Percentiles rank a stretch among this genome's conserved stretches.
These are phyloP conservation scores for Bombus pyrosoma DNA, from an alignment of 1,140 invertebrate genomes.

Conservation along the genomic window DNA sequence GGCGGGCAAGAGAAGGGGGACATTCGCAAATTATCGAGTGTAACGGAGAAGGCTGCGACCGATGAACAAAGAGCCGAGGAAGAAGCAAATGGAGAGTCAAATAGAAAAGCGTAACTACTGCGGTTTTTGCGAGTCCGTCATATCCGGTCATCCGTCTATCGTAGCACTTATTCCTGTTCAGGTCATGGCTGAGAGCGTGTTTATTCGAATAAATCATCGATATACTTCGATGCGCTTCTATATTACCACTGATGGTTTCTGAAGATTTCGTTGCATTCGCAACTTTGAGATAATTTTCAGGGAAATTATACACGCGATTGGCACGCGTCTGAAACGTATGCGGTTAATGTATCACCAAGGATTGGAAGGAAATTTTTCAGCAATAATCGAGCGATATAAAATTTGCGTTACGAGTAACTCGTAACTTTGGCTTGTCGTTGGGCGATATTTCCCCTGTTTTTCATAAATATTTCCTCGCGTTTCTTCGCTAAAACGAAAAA, in stretches of 20 bases:
- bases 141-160: constrained; percentile 78
- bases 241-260: constrained; percentile 41
- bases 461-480: too few relatives aligned
- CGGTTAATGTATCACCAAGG: background rate
- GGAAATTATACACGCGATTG: background rate
- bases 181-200: constrained; percentile 72
- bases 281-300: background rate
- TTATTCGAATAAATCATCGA: constrained; percentile 78
- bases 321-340: background rate
- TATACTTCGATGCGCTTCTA: constrained; percentile 66
- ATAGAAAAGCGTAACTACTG: constrained; percentile 72
- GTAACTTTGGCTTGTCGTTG: background rate
- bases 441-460: too few relatives aligned
- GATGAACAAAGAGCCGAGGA: constrained; percentile 44
- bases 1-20: constrained; percentile 54
- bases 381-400: too few relatives aligned
- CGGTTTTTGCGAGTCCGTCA: constrained; percentile 76
- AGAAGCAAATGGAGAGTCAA: constrained; percentile 43
- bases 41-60: constrained; percentile 28
- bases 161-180: constrained; percentile 58
- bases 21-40: constrained; percentile 45
- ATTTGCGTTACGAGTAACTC: background rate
- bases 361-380: too few relatives aligned
- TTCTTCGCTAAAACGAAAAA: background rate
- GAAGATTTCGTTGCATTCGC: too few relatives aligned